Evolutionary conservation across 2,113 vertebrate genomes (phyloP).

Genomic region (Sphaerodactylus townsendi): DNA sequence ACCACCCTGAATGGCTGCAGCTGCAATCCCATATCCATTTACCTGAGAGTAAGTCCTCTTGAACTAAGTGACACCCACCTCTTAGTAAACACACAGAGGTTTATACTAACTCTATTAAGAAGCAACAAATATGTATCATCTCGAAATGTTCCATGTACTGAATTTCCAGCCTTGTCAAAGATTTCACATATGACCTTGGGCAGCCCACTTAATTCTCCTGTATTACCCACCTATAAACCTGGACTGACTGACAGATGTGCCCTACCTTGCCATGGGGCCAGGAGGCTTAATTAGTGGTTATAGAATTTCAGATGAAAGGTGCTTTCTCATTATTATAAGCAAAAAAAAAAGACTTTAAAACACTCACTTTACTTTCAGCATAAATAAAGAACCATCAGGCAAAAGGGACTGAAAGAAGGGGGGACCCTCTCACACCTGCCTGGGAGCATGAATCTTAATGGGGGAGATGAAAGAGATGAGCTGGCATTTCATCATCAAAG

Average conservation of each 20-base stretch:
- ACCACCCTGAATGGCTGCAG: not conserved
- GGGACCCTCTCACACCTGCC: not conserved
- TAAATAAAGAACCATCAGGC: slow-evolving; percentile 5
- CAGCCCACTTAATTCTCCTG: not conserved
- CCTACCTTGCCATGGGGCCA: not conserved
- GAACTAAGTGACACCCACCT: too few species aligned
- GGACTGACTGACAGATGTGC: slow-evolving; percentile 2
- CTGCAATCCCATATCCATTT: too few species aligned
- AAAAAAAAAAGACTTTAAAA: not conserved
- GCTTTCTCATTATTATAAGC: not conserved
- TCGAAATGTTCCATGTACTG: not conserved
- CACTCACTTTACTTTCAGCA: not conserved
- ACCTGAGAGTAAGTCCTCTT: too few species aligned
- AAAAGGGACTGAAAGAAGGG: too few species aligned
- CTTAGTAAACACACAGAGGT: too few species aligned
- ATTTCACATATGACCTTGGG: not conserved
- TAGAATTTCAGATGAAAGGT: slow-evolving; percentile 7
- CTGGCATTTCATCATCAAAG: slow-evolving; percentile 27
- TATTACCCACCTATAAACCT: slow-evolving; percentile 2
- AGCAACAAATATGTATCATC: slow-evolving; percentile 2
- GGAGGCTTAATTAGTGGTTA: slow-evolving; percentile 10
- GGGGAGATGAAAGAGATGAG: not conserved
- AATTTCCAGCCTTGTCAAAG: not conserved
- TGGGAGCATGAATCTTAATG: slow-evolving; percentile 13
- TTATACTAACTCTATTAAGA: not conserved